These are phyloP conservation scores for Tragelaphus imberbis DNA, from an alignment of 2,113 vertebrate species.

Conservation along the genomic window DNA sequence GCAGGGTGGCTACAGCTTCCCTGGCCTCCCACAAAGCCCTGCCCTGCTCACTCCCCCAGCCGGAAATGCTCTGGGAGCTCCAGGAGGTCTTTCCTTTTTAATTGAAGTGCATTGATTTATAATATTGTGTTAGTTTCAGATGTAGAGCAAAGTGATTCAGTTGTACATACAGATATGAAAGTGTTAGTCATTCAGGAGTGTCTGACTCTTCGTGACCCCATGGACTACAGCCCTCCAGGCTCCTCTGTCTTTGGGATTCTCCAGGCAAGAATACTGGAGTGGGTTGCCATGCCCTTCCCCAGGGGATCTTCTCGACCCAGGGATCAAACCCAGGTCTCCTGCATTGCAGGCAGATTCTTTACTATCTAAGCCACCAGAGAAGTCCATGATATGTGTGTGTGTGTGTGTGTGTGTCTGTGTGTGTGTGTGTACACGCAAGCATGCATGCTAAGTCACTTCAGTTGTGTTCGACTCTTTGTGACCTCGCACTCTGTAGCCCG, in stretches of 20 bases:
- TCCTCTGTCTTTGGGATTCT: not conserved
- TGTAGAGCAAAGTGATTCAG: not conserved
- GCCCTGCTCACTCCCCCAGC: rapidly evolving
- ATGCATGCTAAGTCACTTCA: not conserved
- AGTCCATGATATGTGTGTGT: not conserved
- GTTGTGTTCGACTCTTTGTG: not conserved
- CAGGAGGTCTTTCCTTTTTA: not conserved
- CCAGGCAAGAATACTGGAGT: not conserved
- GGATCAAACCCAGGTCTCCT: not conserved
- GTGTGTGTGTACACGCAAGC: not conserved
- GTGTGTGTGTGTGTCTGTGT: not conserved
- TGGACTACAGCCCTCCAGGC: not conserved
- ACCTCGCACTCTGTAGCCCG: not conserved
- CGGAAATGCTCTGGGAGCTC: rapidly evolving
- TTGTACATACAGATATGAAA: rapidly evolving
- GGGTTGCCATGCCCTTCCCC: not conserved
- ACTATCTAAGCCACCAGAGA: not conserved
- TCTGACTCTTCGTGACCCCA: rapidly evolving
- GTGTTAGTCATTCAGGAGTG: not conserved
- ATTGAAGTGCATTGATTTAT: not conserved
- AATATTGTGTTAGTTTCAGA: not conserved
- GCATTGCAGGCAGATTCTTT: not conserved
- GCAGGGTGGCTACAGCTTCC: rapidly evolving
- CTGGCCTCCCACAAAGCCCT: rapidly evolving
- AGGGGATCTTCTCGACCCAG: not conserved